Percentiles rank a stretch among this genome's conserved stretches.
Conservation (phyloP, 2,113 vertebrate species). For the Zootoca vivipara region DNA sequence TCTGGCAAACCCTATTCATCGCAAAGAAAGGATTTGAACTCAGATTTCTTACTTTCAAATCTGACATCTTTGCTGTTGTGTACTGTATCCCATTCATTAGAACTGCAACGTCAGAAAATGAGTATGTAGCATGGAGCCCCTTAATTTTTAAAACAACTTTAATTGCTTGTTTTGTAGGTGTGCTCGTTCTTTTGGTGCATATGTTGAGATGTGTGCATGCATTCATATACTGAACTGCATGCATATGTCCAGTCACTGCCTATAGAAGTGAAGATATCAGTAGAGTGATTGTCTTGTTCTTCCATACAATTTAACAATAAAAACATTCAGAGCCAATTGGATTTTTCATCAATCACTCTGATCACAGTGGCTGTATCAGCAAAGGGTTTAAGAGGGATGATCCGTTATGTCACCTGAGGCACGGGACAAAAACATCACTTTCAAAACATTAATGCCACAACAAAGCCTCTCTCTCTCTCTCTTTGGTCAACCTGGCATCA, state of each 20-base stretch:
- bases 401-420: slow-evolving; percentile 61
- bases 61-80: too few relatives aligned
- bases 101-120: too few relatives aligned
- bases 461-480: neutral
- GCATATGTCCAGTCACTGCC: neutral
- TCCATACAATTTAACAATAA: slow-evolving; percentile 32
- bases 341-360: slow-evolving; percentile 65
- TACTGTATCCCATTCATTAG: too few relatives aligned
- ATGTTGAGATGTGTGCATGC: neutral
- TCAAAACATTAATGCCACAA: slow-evolving; percentile 43
- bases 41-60: too few relatives aligned
- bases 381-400: slow-evolving; percentile 59
- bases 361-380: slow-evolving; percentile 44
- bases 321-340: slow-evolving; percentile 38
- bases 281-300: neutral
- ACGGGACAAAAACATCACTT: slow-evolving; percentile 47
- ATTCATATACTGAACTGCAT: neutral
- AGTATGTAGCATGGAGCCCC: neutral
- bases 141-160: neutral
- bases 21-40: too few relatives aligned
- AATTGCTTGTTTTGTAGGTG: neutral
- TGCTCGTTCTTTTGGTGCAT: neutral
- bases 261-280: neutral
- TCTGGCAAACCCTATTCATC: too few relatives aligned
- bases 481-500: neutral